Evolutionary conservation across 2,888 invertebrate species (phyloP), one percentile per base, ranked within the genome.

Genomic region (Chymomyza fuscimana): DNA sequence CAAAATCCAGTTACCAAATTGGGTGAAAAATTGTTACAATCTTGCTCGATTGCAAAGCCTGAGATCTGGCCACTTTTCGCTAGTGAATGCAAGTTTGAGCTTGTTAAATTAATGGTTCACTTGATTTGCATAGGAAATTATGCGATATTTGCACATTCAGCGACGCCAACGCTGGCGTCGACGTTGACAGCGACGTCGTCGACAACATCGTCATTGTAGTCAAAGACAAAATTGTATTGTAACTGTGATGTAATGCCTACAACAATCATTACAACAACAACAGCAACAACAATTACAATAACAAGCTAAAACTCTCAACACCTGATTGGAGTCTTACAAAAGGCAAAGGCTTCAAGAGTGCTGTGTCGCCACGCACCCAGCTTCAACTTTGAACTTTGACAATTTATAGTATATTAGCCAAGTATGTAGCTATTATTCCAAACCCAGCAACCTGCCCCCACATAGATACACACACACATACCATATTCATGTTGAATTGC

Each of bases 71-170:
- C 78, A 75, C 73, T 67, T 69, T 68, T 67, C 71, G 88, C 66
- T 76, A 29, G 59, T 52, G 32, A 52, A 66, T 52, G 66, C 66
- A 66, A 66, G 60, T 60, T 4, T 7, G 40, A 59, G 60, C 54
- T 69, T 65, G 64, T 63, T 69, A 63, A 87, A 89, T 88, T 89
- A 87, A 88, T 78, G 82, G 89, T 82, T 78, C 69, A 76, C 85
- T 80, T 74, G 75, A 88, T 87, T 87, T 89, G 88, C 89, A 87
- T 89, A 87, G 81, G 77, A 89, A 86, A 88, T 87, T 80, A 86
- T 89, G 88, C 79, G 86, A 88, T 80, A 87, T 87, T 80, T 87
- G 74, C 73, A 80, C 76, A 88, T 69, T 46, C 74, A 73, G 15
- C 67, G 59, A 60, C 40, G 40, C 40, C 12, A 46, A 12, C 40